Conservation (phyloP, 1,140 invertebrate species). For the Lepidostoma basale region DNA sequence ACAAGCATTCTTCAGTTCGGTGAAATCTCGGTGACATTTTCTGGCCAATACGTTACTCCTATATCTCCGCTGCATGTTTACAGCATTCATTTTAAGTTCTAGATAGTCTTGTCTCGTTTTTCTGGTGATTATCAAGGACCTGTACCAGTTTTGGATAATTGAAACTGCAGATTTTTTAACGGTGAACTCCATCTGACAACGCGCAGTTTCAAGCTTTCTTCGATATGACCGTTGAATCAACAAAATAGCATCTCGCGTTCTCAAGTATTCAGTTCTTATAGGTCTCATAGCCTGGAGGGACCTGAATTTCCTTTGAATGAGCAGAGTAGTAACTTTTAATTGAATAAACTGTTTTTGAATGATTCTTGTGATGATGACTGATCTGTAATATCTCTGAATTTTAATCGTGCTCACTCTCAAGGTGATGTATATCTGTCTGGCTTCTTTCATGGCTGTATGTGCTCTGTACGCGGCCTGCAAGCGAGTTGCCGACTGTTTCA, state of each 20-base stretch:
- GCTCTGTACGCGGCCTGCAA: constrained; percentile 48
- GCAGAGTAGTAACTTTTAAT: constrained; percentile 49
- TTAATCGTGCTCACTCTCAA: constrained; percentile 32
- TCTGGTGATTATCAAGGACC: constrained; percentile 48
- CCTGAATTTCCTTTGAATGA: constrained; percentile 52
- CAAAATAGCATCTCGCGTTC: constrained; percentile 38
- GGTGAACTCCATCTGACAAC: constrained; percentile 24
- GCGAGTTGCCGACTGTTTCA: constrained; percentile 42
- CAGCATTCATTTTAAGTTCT: constrained; percentile 35
- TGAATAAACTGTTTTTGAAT: constrained; percentile 47
- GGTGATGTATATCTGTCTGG: constrained; percentile 41
- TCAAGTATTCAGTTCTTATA: constrained; percentile 40
- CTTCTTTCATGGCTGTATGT: constrained; percentile 46
- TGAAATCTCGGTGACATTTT: background rate
- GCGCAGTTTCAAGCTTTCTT: constrained; percentile 46
- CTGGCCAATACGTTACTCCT: background rate
- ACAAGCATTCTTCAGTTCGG: constrained; percentile 46
- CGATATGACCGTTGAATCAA: constrained; percentile 45
- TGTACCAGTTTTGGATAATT: constrained; percentile 52
- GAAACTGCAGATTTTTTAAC: constrained; percentile 40
- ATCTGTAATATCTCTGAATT: constrained; percentile 38
- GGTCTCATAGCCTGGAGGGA: constrained; percentile 18
- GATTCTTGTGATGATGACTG: constrained; percentile 12
- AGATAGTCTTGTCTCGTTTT: constrained; percentile 45
- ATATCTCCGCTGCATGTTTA: constrained; percentile 10